phyloP scores from a whole-genome alignment of 2,797 vertebrate species.

The Pseudochirops corinnae region DNA sequence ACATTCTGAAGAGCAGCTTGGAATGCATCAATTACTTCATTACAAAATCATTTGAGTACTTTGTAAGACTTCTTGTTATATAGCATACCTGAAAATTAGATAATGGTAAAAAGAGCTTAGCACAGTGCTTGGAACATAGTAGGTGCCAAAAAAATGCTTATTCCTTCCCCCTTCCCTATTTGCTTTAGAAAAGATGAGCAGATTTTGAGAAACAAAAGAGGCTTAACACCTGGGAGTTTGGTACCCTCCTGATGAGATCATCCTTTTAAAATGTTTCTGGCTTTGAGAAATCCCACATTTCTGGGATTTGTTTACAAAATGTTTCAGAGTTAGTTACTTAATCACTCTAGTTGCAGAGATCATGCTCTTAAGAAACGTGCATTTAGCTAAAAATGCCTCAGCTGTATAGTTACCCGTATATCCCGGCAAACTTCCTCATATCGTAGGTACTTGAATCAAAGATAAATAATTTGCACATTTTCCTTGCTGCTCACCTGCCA shows the following conservation, averaged over 20 bases:
- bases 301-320: not conserved
- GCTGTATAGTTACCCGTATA: not conserved
- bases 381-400: not conserved
- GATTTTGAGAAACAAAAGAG: not conserved
- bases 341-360: not conserved
- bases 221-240: not conserved
- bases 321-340: not conserved
- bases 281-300: not conserved
- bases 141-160: not conserved
- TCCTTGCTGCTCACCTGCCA: slow-evolving; percentile 17
- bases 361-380: not conserved
- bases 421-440: not conserved
- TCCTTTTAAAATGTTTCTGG: not conserved
- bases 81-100: not conserved
- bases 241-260: not conserved
- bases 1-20: not conserved
- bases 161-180: not conserved
- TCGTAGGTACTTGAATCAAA: not conserved
- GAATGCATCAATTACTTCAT: not conserved
- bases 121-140: too few relatives aligned
- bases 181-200: not conserved
- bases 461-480: slow-evolving; percentile 18
- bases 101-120: too few relatives aligned
- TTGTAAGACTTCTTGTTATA: not conserved
- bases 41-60: not conserved